phyloP scores from a whole-genome alignment of 2,888 invertebrate genomes.

The Ormyrus rosae region DNA sequence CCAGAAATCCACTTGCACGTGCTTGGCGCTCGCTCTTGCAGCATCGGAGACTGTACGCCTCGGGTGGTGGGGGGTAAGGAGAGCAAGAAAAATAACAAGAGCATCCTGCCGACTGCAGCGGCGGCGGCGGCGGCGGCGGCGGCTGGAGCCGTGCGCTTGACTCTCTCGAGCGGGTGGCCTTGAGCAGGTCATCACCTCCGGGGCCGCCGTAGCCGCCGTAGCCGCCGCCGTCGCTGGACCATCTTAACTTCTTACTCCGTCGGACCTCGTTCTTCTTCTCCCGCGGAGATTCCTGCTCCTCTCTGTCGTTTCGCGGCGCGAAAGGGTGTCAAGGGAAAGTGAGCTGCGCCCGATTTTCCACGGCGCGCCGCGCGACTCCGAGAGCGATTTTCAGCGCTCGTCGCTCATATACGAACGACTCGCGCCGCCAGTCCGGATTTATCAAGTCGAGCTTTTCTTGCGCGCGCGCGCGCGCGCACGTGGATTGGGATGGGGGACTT shows the following conservation, averaged over 20 bases:
- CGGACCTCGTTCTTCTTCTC: slow-evolving; percentile 54
- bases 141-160: slow-evolving; percentile 15
- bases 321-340: too few relatives aligned
- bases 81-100: slow-evolving; percentile 66
- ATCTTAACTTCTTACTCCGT: slow-evolving; percentile 69
- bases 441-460: too few relatives aligned
- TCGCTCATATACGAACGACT: too few relatives aligned
- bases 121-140: neutral
- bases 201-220: slow-evolving; percentile 34
- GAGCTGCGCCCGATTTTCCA: slow-evolving; percentile 15
- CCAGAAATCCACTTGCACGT: too few relatives aligned
- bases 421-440: neutral
- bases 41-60: too few relatives aligned
- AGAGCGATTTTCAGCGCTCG: too few relatives aligned
- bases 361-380: slow-evolving; percentile 14
- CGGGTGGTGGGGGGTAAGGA: slow-evolving; percentile 38
- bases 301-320: slow-evolving; percentile 12
- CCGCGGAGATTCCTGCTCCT: slow-evolving; percentile 34
- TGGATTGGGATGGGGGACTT: neutral
- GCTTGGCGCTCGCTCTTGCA: too few relatives aligned
- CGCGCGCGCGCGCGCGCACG: too few relatives aligned
- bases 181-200: slow-evolving; percentile 76
- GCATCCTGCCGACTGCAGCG: slow-evolving; percentile 62
- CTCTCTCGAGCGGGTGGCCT: slow-evolving; percentile 72
- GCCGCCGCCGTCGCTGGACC: slow-evolving; percentile 65